phyloP scores from a whole-genome alignment of 2,113 vertebrate species.

The Calyptomena viridis region DNA sequence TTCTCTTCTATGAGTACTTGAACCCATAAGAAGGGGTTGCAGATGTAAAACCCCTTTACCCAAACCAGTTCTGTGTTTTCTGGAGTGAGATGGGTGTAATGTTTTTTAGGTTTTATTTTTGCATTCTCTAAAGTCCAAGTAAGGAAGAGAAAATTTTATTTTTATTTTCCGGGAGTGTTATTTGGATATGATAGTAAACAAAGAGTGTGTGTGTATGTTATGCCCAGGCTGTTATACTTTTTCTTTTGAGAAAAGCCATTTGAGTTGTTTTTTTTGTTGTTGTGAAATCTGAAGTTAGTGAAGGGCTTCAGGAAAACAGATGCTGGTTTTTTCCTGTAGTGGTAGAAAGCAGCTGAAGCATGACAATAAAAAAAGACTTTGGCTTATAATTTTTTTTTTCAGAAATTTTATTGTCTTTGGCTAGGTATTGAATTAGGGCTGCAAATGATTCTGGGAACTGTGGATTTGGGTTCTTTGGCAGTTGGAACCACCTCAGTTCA shows the following conservation, averaged over 20 bases:
- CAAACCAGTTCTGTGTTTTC: neutral
- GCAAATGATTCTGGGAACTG: neutral
- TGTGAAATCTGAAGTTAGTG: neutral
- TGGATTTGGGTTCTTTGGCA: neutral
- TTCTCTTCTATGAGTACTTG: neutral
- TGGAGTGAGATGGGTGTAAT: neutral
- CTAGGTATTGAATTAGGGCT: neutral
- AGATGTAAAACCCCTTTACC: neutral
- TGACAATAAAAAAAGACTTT: neutral
- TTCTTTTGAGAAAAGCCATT: neutral
- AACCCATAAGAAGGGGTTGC: fast-evolving
- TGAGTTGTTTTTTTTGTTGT: neutral
- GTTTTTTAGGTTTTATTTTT: neutral
- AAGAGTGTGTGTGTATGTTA: fast-evolving
- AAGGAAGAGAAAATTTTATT: neutral
- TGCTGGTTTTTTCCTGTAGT: neutral
- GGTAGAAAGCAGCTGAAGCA: too few relatives aligned
- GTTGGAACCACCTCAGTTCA: neutral
- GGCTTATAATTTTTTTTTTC: neutral
- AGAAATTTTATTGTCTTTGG: neutral
- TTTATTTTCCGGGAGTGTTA: neutral
- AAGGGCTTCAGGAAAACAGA: neutral
- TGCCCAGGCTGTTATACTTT: neutral
- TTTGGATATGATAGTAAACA: neutral
- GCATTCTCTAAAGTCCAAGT: fast-evolving